Evolutionary conservation across 2,113 vertebrate genomes (phyloP).

Genomic region (Clupea harengus): DNA sequence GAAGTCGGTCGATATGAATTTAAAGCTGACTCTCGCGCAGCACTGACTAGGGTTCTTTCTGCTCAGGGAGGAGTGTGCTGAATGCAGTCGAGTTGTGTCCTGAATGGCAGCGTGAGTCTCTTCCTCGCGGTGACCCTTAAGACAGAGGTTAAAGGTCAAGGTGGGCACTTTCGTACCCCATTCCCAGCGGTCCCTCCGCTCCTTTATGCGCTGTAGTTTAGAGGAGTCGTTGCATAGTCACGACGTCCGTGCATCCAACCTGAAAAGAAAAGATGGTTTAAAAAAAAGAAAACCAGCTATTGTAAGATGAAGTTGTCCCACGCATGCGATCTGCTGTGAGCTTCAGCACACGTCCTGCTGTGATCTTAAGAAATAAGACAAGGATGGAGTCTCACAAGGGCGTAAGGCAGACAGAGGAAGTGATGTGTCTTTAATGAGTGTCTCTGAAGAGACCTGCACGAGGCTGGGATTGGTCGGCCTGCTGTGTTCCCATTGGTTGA

Average conservation of each 20-base stretch:
- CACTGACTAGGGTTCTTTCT: not conserved
- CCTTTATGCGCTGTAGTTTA: not conserved
- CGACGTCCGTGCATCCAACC: not conserved
- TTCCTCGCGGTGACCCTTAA: not conserved
- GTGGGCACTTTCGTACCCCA: not conserved
- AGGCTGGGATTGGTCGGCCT: not conserved
- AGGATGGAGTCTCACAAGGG: no score
- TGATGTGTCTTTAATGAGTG: not conserved
- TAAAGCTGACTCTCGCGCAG: not conserved
- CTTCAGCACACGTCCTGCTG: not conserved
- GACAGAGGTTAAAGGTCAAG: not conserved
- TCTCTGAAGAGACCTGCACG: not conserved
- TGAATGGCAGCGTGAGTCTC: not conserved
- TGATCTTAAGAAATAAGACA: not conserved
- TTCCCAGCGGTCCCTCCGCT: not conserved
- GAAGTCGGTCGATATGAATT: not conserved
- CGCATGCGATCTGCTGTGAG: not conserved
- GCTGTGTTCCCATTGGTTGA: constrained; percentile 41
- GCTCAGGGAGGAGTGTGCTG: not conserved
- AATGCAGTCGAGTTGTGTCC: not conserved
- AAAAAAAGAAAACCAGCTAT: not conserved
- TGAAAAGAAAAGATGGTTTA: not conserved
- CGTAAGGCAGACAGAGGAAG: not conserved
- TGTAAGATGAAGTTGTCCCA: not conserved
- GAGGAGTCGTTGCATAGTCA: not conserved